Evolutionary conservation across 2,888 invertebrate genomes (phyloP), one percentile per base, ranked within the genome.

Genomic region (Pseudococcus longispinus): DNA sequence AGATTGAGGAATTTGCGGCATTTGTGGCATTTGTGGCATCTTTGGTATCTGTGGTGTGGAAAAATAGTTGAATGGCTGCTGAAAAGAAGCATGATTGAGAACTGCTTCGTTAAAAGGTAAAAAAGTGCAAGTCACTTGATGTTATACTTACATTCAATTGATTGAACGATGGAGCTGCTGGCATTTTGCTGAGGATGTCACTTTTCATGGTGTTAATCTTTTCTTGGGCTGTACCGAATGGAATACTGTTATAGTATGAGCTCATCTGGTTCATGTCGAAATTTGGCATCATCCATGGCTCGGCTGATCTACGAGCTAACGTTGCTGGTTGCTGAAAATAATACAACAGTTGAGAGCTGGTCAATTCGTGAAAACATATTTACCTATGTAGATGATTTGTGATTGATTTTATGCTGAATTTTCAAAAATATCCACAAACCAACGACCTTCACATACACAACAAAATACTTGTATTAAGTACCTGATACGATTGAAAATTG

Each of bases 281-380:
- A 20, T 42, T 20, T 20, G 77, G 77, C 29, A 80, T 5, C 77
- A 42, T 80, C 77, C 77, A 80, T 80, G 77, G 20, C 20, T 80
- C 37, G 3, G 77, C 42, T 42, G 77, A 37, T 80, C 77, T 80
- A 9, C 77, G 77, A 42, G 23, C 42, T 42, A 80, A 80, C 18
- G 18, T 23, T 15, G 18, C 26, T 15, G 77, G n/a, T 9, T 5
- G 20, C 77, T 80, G 29, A 20, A 80, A 80, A 37, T 1, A 37
- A 6, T 32, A 37, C 5, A 1, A 37, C 37, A 4, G 9, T 1
- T 2, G 8, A 37, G 37, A 8, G 37, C 37, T 5, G 9, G 37
- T 37, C 9, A 37, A 37, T 37, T 29, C 9, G 23, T 15, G 9
- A 1, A 6, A 11, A 23, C 2, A 2, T 51, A n/a, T n/a, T 51